A percentile compares a stretch with the other conserved stretches of the same genome.
phyloP scores from a whole-genome alignment of 2,797 vertebrate species.

The Chrysocyon brachyurus region DNA sequence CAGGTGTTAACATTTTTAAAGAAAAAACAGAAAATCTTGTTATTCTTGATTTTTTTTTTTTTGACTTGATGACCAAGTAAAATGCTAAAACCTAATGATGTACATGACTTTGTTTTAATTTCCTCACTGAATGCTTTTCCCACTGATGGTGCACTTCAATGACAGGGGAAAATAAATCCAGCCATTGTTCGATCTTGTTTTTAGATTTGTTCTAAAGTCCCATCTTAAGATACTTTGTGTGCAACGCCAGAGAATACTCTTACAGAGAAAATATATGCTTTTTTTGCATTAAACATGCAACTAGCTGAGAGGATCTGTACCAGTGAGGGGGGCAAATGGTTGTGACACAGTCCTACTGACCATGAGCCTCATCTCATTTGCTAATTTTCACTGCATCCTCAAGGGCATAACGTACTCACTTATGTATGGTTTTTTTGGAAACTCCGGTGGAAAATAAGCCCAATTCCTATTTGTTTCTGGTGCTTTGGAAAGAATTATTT shows the following conservation, averaged over 20 bases:
- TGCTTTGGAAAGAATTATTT: slow-evolving; percentile 73
- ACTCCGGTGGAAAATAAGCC: slow-evolving; percentile 56
- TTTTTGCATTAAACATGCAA: slow-evolving; percentile 69
- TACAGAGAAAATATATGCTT: not conserved
- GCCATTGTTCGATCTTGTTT: not conserved
- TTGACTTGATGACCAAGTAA: not conserved
- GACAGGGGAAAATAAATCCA: fast-evolving
- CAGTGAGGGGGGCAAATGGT: not conserved
- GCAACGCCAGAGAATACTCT: not conserved
- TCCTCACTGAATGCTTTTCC: not conserved
- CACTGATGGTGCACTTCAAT: not conserved
- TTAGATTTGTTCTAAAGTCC: slow-evolving; percentile 33
- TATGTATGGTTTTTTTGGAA: not conserved
- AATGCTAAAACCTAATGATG: not conserved
- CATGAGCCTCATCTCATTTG: not conserved
- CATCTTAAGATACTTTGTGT: not conserved
- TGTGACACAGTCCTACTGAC: not conserved
- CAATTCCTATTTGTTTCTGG: slow-evolving; percentile 38
- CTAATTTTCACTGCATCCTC: not conserved
- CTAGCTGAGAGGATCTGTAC: slow-evolving; percentile 34
- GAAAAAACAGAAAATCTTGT: not conserved
- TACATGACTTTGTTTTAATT: not conserved
- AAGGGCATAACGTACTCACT: not conserved
- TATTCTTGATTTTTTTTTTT: not conserved
- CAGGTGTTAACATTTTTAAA: not conserved